These are phyloP conservation scores for Cordilura impudica DNA, from an alignment of 2,888 invertebrate species.

Conservation along the genomic window DNA sequence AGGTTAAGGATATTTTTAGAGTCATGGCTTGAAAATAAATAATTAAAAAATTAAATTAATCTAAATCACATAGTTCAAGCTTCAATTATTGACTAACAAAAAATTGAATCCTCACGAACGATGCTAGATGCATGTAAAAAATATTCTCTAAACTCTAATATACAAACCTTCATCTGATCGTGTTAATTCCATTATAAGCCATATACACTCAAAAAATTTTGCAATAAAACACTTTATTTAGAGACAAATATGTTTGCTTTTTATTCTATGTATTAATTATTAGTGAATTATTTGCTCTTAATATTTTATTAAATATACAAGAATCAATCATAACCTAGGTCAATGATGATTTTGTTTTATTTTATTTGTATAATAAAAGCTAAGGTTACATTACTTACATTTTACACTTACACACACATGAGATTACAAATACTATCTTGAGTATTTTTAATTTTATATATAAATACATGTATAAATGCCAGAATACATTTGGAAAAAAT, in stretches of 20 bases:
- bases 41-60: no score
- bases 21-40: no score
- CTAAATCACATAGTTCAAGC: no score
- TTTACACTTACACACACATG: conserved; percentile 52
- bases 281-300: conserved; percentile 42
- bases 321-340: conserved; percentile 31
- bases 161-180: neutral
- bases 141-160: no score
- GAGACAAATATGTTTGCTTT: conserved; percentile 38
- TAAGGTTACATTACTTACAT: conserved; percentile 35
- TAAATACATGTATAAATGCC: neutral
- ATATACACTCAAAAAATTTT: neutral
- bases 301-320: conserved; percentile 21
- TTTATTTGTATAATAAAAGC: conserved; percentile 37
- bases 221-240: conserved; percentile 2
- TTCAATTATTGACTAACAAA: no score
- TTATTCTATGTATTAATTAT: conserved; percentile 41
- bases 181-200: neutral
- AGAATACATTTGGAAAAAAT: conserved; percentile 11
- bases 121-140: no score
- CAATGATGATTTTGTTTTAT: conserved; percentile 14
- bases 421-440: conserved; percentile 37
- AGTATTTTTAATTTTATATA: conserved; percentile 22
- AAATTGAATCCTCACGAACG: no score
- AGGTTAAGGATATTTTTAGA: no score